These are phyloP conservation scores for Beris morrisii DNA, from an alignment of 2,888 invertebrate species.

Conservation along the genomic window DNA sequence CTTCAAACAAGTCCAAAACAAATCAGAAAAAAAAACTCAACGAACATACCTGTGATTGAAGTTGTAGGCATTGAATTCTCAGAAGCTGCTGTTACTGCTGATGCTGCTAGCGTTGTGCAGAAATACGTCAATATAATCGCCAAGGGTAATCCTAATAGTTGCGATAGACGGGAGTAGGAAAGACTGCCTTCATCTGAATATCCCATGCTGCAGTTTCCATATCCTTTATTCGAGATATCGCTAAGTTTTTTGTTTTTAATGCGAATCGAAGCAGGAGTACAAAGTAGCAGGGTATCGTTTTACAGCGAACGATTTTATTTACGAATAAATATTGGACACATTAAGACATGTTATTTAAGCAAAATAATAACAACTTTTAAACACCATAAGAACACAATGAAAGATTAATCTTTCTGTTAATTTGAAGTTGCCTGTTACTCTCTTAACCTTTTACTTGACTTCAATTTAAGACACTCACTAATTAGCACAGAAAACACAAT, in stretches of 20 bases:
- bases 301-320: not conserved
- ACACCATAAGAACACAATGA: not conserved
- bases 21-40: too few species aligned
- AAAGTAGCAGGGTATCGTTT: not conserved
- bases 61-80: slow-evolving; percentile 28
- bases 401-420: not conserved
- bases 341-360: not conserved
- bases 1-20: too few species aligned
- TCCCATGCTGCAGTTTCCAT: slow-evolving; percentile 25
- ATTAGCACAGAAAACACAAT: slow-evolving; percentile 34
- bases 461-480: slow-evolving; percentile 37
- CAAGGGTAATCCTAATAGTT: slow-evolving; percentile 12
- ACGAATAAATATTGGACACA: not conserved
- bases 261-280: not conserved
- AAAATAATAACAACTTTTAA: not conserved
- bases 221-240: slow-evolving; percentile 10
- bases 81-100: slow-evolving; percentile 20
- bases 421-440: slow-evolving; percentile 15
- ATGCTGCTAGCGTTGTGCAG: slow-evolving; percentile 20
- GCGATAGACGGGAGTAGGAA: slow-evolving; percentile 3
- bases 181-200: slow-evolving; percentile 16
- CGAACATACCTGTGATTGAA: slow-evolving; percentile 24
- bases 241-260: not conserved
- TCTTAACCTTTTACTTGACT: slow-evolving; percentile 38
- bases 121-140: slow-evolving; percentile 21